Percentiles rank a stretch among this genome's conserved stretches.
Evolutionary conservation across 2,113 vertebrate species (phyloP).

Genomic region (Jaculus jaculus): DNA sequence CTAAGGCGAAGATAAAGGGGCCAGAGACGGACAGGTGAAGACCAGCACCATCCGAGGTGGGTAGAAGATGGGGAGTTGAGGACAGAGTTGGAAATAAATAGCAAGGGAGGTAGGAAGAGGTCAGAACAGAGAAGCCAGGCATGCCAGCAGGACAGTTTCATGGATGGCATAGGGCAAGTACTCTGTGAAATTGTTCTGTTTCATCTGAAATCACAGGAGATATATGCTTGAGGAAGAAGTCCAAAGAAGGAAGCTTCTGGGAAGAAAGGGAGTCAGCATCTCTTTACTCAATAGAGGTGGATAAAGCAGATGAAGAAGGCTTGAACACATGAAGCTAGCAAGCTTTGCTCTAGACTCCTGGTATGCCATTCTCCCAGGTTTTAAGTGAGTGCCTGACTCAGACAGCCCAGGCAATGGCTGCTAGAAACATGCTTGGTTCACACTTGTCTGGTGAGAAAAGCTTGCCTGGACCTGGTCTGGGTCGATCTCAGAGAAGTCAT

Average conservation of each 20-base stretch:
- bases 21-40: background rate
- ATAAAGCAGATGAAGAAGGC: background rate
- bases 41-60: background rate
- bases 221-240: background rate
- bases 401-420: background rate
- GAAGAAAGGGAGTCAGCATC: background rate
- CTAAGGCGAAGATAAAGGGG: background rate
- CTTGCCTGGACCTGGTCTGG: background rate
- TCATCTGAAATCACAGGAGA: background rate
- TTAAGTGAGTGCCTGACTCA: background rate
- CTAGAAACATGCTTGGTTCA: background rate
- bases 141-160: background rate
- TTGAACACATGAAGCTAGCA: background rate
- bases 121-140: background rate
- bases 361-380: background rate
- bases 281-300: background rate
- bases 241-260: background rate
- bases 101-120: background rate
- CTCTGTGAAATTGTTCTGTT: background rate
- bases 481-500: background rate
- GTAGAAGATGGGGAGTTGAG: background rate
- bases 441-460: background rate
- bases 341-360: background rate
- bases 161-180: accelerated
- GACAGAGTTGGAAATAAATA: background rate